Base-by-base conservation (phyloP, 2,113 vertebrate genomes). In the Indri indri region DNA sequence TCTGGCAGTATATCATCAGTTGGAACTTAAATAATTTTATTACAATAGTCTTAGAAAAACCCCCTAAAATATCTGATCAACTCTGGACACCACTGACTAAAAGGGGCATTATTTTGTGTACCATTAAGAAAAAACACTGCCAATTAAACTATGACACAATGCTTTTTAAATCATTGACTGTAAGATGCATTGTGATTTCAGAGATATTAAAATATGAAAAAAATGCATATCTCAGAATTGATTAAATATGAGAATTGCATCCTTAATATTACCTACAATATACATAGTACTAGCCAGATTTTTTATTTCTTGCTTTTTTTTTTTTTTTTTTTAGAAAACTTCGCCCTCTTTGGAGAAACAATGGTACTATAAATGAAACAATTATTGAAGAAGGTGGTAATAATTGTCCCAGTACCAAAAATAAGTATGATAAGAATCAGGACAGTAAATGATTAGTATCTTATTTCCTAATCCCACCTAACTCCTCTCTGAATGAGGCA, bases 21-120 rank as follows among this genome's bases (percentile, higher is more conserved):
- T 90, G 30, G 61, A 59, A 90, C 13, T 89, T 54, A 95, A 93
- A 66, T 71, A 88, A 90, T 80, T 90, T 97, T 90, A 86, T 52
- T 93, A 85, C 65, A 94, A 74, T 7, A n/a, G 30, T 82, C 52
- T 88, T 42, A 85, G 87, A 82, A 71, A 90, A 84, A 23, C 32
- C 12, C 16, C 16, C 3, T 65, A n/a, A 34, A 23, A 3, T 76
- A 97, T 63, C 79, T 96, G 50, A 96, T 82, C 80, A 97, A 87
- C 68, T 80, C 18, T 77, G 79, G 45, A 40, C 1, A 76, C 5
- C 25, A 90, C 3, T 12, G 12, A 45, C 16, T 52, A 16, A 84
- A 92, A 89, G 20, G 73, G 50, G 18, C 6, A 86, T 50, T 70
- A 71, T 82, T 86, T 71, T 85, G 63, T 65, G 34, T 63, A 74